These are phyloP conservation scores for Lycodopsis pacificus DNA, from an alignment of 2,797 vertebrate genomes.

Conservation along the genomic window DNA sequence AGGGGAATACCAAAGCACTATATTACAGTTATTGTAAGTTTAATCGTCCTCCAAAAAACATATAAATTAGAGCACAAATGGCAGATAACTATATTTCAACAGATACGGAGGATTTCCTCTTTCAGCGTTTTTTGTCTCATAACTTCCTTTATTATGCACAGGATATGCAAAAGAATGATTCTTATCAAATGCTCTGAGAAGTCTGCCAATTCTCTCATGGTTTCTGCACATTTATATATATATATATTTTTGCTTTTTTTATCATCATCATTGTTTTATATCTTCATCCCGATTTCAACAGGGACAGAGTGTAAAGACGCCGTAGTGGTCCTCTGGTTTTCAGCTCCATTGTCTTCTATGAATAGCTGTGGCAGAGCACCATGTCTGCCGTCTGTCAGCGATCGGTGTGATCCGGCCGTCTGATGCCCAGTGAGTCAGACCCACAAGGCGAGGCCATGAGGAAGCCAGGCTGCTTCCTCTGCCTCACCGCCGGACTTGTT, in stretches of 20 bases:
- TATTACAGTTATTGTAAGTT: background rate
- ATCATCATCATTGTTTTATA: background rate
- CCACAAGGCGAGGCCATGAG: constrained; percentile 71
- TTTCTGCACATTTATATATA: background rate
- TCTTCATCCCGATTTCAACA: background rate
- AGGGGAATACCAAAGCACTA: background rate
- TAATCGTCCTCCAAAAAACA: background rate
- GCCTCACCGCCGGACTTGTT: constrained; percentile 65
- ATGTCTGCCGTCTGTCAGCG: constrained; percentile 46
- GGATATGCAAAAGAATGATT: constrained; percentile 21
- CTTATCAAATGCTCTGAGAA: background rate
- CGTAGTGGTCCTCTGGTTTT: background rate
- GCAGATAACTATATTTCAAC: constrained; percentile 27
- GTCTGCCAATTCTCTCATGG: background rate
- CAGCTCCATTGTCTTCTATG: constrained; percentile 60
- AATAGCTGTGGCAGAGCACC: constrained; percentile 53
- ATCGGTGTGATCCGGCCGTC: constrained; percentile 50
- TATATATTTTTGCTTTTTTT: background rate
- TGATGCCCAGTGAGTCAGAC: constrained; percentile 74
- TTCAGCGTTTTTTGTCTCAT: constrained; percentile 9
- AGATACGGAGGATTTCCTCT: constrained; percentile 54
- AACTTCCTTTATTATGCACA: constrained; percentile 45
- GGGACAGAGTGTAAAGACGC: background rate
- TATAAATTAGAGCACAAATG: background rate
- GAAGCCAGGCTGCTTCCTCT: constrained; percentile 78